Percentiles rank a stretch among this genome's conserved stretches.
phyloP scores from a whole-genome alignment of 30 jellyfish, hydroid and myxozoan species.

The Hydractinia echinata region DNA sequence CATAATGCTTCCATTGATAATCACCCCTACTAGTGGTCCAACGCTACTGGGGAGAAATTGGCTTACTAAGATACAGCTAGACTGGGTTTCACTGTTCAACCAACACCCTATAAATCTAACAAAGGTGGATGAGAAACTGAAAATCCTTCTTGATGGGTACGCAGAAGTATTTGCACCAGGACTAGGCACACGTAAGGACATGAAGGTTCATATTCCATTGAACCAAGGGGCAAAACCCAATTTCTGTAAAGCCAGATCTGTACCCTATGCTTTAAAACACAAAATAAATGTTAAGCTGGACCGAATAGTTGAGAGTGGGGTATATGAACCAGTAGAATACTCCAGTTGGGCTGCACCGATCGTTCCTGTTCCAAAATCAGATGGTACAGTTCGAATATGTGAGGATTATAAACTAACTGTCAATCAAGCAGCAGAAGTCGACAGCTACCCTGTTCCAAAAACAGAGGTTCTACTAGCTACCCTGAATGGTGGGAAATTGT shows the following conservation, averaged over 20 bases:
- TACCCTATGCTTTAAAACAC: conserved; percentile 46
- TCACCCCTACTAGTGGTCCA: conserved; percentile 26
- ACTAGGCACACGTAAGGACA: conserved; percentile 31
- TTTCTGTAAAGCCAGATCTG: conserved; percentile 35
- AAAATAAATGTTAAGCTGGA: conserved; percentile 47
- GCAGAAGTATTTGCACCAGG: conserved; percentile 31
- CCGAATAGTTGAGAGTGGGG: conserved; percentile 21
- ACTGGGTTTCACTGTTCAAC: conserved; percentile 16
- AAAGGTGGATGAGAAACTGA: conserved; percentile 6
- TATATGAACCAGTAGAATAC: conserved; percentile 12
- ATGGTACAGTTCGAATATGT: conserved; percentile 45
- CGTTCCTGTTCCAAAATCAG: conserved; percentile 39
- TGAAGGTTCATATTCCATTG: conserved; percentile 16
- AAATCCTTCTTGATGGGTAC: background rate
- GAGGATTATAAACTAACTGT: conserved; percentile 56
- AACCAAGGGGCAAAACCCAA: conserved; percentile 39
- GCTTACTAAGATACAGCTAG: conserved; percentile 17
- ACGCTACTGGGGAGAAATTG: conserved; percentile 31
- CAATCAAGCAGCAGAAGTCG: conserved; percentile 40
- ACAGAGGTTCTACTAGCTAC: conserved; percentile 37
- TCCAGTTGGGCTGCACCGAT: conserved; percentile 48
- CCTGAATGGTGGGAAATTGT: conserved; percentile 45
- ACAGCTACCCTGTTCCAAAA: conserved; percentile 52
- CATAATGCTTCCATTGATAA: background rate
- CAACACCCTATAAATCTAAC: background rate